Conservation (phyloP, 2,888 invertebrate species). For the Halictus quadricinctus region DNA sequence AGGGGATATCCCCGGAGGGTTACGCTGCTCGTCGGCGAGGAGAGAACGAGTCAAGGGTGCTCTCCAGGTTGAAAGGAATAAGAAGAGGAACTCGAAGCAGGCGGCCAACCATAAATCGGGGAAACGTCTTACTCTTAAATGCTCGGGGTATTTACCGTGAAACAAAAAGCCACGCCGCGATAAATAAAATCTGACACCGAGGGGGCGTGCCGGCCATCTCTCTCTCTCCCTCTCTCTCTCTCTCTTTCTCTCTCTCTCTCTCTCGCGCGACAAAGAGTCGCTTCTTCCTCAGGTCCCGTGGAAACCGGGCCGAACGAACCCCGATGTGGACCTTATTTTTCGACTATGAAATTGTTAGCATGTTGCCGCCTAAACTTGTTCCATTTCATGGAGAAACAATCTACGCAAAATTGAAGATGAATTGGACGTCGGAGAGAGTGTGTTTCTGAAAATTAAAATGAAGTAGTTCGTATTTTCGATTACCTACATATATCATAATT, state of each 20-base stretch:
- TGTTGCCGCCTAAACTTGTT: neutral
- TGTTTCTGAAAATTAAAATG: too few species aligned
- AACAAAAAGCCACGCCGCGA: conserved; percentile 70
- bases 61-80: conserved; percentile 48
- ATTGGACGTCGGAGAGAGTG: neutral
- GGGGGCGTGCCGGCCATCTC: conserved; percentile 62
- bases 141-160: conserved; percentile 70
- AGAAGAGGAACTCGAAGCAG: conserved; percentile 53
- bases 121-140: conserved; percentile 75
- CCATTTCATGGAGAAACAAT: neutral
- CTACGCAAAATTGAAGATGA: neutral
- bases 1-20: conserved; percentile 8
- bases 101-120: conserved; percentile 71
- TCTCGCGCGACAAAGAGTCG: conserved; percentile 45
- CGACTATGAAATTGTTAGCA: neutral
- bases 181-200: conserved; percentile 74
- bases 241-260: conserved; percentile 48
- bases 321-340: neutral
- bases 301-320: conserved; percentile 37
- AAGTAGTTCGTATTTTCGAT: too few species aligned
- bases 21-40: neutral
- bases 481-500: too few species aligned
- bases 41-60: conserved; percentile 55
- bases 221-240: conserved; percentile 27
- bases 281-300: conserved; percentile 19